phyloP scores from a whole-genome alignment of 2,888 invertebrate species.

The Orthosia gothica region DNA sequence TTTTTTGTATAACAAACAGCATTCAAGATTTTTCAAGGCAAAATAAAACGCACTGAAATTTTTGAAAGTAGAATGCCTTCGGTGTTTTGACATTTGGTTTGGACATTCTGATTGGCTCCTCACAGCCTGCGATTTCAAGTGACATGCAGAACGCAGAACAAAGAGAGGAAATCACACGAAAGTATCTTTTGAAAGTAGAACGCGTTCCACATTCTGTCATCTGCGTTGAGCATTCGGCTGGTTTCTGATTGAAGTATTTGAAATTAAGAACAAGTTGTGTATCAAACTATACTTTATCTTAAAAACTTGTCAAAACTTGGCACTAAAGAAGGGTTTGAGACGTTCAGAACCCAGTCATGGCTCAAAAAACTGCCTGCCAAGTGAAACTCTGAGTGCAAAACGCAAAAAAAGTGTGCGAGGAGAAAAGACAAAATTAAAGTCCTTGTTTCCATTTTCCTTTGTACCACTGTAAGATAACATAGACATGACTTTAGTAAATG shows the following conservation, averaged over 20 bases:
- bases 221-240: not conserved
- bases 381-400: not conserved
- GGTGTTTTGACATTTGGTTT: not conserved
- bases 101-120: fast-evolving
- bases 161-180: not conserved
- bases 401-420: not conserved
- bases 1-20: not conserved
- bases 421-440: not conserved
- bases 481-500: not conserved
- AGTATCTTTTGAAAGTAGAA: not conserved
- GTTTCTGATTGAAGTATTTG: too few species aligned
- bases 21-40: not conserved
- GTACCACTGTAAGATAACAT: not conserved
- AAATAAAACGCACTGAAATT: fast-evolving
- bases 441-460: not conserved
- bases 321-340: too few species aligned
- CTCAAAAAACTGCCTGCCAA: not conserved
- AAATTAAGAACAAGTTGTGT: too few species aligned
- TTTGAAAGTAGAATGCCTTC: not conserved
- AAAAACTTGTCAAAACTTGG: too few species aligned
- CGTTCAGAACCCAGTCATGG: too few species aligned
- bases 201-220: too few species aligned
- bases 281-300: too few species aligned
- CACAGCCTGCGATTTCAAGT: not conserved
- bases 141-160: too few species aligned